Conservation (phyloP, 2,113 vertebrate genomes). For the Marmota monax region DNA sequence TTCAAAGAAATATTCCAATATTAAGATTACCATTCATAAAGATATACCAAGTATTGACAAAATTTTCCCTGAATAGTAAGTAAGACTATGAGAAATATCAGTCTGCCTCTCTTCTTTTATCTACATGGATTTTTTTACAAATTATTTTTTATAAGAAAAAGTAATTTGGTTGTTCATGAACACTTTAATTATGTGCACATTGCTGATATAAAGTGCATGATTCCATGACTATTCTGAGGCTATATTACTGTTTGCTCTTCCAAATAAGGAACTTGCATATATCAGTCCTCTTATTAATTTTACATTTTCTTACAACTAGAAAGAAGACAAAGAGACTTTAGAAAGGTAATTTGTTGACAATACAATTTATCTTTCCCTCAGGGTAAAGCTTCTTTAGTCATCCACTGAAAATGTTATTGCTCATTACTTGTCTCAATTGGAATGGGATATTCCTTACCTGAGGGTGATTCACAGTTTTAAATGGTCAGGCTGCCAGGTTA, state of each 20-base stretch:
- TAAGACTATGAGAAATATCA: neutral
- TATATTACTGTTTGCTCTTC: neutral
- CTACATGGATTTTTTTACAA: neutral
- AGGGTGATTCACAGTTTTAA: constrained; percentile 24
- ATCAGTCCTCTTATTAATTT: neutral
- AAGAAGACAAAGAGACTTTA: neutral
- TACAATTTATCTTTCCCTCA: neutral
- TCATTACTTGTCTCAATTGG: neutral
- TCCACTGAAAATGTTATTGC: neutral
- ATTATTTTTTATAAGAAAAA: constrained; percentile 38
- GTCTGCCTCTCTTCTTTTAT: neutral
- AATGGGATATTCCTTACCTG: neutral
- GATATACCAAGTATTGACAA: neutral
- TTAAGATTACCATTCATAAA: constrained; percentile 27
- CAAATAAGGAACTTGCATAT: neutral
- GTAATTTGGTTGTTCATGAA: constrained; percentile 18
- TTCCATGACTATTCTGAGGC: neutral
- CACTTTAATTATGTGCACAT: neutral
- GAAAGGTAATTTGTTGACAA: neutral
- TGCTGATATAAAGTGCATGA: neutral
- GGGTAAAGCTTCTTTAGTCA: neutral
- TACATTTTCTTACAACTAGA: neutral
- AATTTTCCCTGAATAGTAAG: neutral
- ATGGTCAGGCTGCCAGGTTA: constrained; percentile 1
- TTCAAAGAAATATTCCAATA: constrained; percentile 6